Evolutionary conservation across 2,797 vertebrate genomes (phyloP).

Genomic region (Varecia variegata): DNA sequence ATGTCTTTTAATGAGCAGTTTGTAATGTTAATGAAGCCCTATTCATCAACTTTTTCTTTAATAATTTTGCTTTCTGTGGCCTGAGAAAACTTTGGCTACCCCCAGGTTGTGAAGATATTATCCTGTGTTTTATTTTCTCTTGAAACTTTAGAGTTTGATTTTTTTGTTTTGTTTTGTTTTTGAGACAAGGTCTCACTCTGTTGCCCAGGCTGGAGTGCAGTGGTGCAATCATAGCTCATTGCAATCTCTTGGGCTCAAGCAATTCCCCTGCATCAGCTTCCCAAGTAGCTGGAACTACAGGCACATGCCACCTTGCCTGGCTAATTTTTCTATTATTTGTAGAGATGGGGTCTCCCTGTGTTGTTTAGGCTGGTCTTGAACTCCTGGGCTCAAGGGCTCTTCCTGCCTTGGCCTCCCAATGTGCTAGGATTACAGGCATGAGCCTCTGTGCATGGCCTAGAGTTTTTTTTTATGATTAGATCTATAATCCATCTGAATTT

Average conservation of each 20-base stretch:
- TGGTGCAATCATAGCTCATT: background rate
- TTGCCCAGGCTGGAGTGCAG: background rate
- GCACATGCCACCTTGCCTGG: background rate
- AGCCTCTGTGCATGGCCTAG: background rate
- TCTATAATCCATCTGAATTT: background rate
- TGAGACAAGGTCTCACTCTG: background rate
- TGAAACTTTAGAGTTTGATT: background rate
- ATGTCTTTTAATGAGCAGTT: background rate
- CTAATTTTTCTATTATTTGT: background rate
- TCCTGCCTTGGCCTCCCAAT: background rate
- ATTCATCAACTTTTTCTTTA: background rate
- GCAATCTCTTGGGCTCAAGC: background rate
- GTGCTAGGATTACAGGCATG: background rate
- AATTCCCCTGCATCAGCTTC: background rate
- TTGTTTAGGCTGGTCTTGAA: background rate
- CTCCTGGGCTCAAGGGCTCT: background rate
- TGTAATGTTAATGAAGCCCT: background rate
- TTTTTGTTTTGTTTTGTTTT: background rate
- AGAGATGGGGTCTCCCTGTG: background rate
- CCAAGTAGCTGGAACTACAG: background rate
- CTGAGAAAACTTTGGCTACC: background rate
- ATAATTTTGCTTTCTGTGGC: background rate
- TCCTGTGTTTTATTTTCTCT: background rate
- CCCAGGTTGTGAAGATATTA: background rate
- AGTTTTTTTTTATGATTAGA: background rate